Percentiles rank a stretch among this genome's conserved stretches.
Evolutionary conservation across 2,797 vertebrate genomes (phyloP).

Genomic region (Anguilla anguilla): DNA sequence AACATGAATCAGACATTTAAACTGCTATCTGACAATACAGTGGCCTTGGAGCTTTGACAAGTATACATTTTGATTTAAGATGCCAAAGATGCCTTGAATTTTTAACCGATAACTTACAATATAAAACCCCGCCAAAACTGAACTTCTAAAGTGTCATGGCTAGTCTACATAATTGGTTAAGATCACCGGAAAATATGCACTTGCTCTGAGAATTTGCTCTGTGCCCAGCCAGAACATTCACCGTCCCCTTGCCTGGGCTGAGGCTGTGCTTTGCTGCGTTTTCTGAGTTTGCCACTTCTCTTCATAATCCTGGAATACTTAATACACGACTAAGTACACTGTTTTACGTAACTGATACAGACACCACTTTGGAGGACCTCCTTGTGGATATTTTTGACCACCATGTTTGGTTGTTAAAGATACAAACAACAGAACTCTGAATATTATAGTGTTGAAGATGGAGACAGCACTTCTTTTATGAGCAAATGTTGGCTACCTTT

Average conservation of each 20-base stretch:
- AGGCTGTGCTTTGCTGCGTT: neutral
- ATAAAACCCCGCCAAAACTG: neutral
- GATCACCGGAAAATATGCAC: neutral
- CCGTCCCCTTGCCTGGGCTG: neutral
- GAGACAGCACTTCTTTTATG: too few relatives aligned
- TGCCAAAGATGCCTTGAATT: neutral
- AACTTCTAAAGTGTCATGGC: neutral
- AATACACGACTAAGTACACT: neutral
- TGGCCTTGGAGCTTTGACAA: neutral
- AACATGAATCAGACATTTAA: neutral
- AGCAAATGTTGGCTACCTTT: neutral
- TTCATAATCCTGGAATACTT: neutral
- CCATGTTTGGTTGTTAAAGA: too few relatives aligned
- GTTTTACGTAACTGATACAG: neutral
- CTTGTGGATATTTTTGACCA: too few relatives aligned
- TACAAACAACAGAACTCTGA: too few relatives aligned
- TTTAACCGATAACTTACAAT: neutral
- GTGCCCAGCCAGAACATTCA: neutral
- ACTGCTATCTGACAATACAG: neutral
- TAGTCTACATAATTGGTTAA: neutral
- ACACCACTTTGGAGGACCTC: neutral
- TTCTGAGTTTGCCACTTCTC: neutral
- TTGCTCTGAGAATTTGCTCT: neutral
- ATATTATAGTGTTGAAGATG: too few relatives aligned
- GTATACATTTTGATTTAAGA: neutral